These are phyloP conservation scores for Syngnathus rostellatus DNA, from an alignment of 2,797 vertebrate species.

Conservation along the genomic window DNA sequence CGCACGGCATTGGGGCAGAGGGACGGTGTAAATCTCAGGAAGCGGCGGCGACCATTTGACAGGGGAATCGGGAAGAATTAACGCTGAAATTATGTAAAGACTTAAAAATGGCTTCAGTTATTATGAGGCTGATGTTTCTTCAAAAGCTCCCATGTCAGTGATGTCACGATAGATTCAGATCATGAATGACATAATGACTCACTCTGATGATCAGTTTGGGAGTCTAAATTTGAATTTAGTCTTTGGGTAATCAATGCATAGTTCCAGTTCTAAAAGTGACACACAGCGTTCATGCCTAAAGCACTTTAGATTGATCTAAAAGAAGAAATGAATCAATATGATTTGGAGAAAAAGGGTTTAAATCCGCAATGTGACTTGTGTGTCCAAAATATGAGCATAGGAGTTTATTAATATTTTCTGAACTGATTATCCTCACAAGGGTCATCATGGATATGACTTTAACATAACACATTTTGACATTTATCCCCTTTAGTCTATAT, in stretches of 20 bases:
- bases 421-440: no score
- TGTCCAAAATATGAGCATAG: not conserved
- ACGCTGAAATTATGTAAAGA: slow-evolving; percentile 34
- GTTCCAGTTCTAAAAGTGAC: not conserved
- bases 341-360: slow-evolving; percentile 9
- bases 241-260: not conserved
- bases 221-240: not conserved
- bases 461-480: not conserved
- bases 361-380: not conserved
- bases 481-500: not conserved
- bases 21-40: slow-evolving; percentile 36
- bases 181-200: slow-evolving; percentile 3
- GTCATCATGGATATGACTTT: not conserved
- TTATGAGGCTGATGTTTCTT: not conserved
- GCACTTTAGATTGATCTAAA: slow-evolving; percentile 18
- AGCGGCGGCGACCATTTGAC: slow-evolving; percentile 39
- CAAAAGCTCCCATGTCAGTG: not conserved
- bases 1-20: slow-evolving; percentile 25
- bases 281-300: slow-evolving; percentile 10
- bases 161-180: not conserved
- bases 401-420: not conserved
- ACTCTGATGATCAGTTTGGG: not conserved
- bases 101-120: slow-evolving; percentile 12
- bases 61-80: slow-evolving; percentile 37
- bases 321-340: slow-evolving; percentile 29